Evolutionary conservation across 2,113 vertebrate species (phyloP).

Genomic region (Gracilinanus agilis): DNA sequence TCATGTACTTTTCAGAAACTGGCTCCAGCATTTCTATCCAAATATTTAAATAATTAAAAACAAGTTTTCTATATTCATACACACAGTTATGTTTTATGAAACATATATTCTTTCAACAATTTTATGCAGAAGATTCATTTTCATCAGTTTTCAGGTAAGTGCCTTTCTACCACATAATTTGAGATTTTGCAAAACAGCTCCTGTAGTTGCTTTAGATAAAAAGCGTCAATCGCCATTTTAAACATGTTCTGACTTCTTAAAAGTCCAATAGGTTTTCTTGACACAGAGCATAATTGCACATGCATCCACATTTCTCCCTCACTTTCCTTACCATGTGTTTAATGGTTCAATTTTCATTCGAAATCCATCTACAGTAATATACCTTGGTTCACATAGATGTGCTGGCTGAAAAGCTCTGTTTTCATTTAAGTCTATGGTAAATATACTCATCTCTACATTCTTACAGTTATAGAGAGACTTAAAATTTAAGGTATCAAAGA

Average conservation of each 20-base stretch:
- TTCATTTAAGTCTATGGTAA: background rate
- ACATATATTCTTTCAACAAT: background rate
- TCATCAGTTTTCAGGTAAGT: background rate
- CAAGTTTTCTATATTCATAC: background rate
- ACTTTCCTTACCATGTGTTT: background rate
- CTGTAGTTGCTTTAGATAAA: background rate
- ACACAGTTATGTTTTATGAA: background rate
- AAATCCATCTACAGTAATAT: background rate
- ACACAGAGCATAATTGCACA: background rate
- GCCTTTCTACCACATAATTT: background rate
- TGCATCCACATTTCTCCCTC: background rate
- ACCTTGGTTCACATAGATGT: background rate
- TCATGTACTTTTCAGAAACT: background rate
- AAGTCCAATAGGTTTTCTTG: background rate
- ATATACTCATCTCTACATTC: background rate
- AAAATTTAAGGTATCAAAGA: background rate
- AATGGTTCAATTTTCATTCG: background rate
- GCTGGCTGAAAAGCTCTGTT: background rate
- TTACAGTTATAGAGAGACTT: background rate
- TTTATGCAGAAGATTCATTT: background rate
- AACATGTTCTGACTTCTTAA: background rate
- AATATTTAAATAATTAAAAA: background rate
- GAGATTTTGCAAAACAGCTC: background rate
- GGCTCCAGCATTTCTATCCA: background rate
- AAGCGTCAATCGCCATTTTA: constrained; percentile 22